Base-by-base conservation (phyloP, 2,888 invertebrate genomes). In the Ashinkailepas kermadecensis region DNA sequence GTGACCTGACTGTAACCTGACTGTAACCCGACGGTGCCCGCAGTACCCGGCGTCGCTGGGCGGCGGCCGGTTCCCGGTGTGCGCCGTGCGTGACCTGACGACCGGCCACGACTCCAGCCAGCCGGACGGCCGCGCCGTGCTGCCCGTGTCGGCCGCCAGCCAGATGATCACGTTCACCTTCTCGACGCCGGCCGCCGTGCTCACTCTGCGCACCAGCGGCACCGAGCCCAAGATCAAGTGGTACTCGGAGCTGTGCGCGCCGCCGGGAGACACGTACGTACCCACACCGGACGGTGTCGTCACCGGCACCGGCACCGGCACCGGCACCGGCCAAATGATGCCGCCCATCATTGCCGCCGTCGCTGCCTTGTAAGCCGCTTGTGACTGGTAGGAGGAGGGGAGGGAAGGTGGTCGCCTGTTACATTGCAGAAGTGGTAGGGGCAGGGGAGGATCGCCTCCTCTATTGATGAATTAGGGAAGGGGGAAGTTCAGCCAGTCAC, bases 181-280 rank as follows among this genome's bases (percentile, higher is more conserved):
- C 88, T 18, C n/a, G 11, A 89, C 90, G 81, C 95, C 94, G 88
- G 97, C 96, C 0, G 90, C 95, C 84, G 92, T 93, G 13, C 91
- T 94, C 2, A 98, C 97, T 0, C 88, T 99, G 62, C 91, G 99
- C 84, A 97, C 98, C 0, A 97, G 97, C 87, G 99, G 99, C 79
- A 99, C 99, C 0, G 99, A 99, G 88, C 99, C 99, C 74, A 99
- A 99, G 88, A 92, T 99, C 86, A 99, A 99, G 89, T 99, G 97
- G 88, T 99, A 99, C 89, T 94, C 95, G 0, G 99, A 98, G 88
- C 89, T 96, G 82, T 92, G 94, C 84, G 92, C 93, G 83, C 87
- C 90, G 78, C 92, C 93, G 21, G 89, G 89, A 25, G 89, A 91
- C 85, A 54, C 74, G 74, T 74, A 54, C 54, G 74, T 74, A 13